phyloP scores from a whole-genome alignment of 2,113 vertebrate genomes.

The Antidorcas marsupialis region DNA sequence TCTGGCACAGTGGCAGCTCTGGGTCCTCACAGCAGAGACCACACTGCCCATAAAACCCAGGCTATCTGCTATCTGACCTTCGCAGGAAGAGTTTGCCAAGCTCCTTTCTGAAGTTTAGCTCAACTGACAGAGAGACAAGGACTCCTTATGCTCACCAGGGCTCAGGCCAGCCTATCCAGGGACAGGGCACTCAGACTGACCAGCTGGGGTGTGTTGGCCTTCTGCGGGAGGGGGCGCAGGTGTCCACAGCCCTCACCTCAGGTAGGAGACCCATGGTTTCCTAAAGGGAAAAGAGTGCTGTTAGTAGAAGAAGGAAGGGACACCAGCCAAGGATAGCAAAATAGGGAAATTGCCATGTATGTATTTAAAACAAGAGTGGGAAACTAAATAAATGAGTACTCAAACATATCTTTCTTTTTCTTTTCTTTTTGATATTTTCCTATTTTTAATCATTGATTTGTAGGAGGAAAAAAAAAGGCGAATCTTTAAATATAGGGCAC shows the following conservation, averaged over 20 bases:
- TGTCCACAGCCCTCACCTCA: neutral
- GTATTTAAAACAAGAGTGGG: neutral
- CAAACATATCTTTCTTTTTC: neutral
- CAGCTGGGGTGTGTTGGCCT: neutral
- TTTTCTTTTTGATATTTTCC: neutral
- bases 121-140: neutral
- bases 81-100: neutral
- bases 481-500: neutral
- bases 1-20: neutral
- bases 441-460: neutral
- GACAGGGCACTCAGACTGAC: neutral
- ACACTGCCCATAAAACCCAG: neutral
- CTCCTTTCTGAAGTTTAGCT: neutral
- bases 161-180: neutral
- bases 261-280: neutral
- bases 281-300: neutral
- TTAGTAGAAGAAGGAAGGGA: neutral
- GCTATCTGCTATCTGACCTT: neutral
- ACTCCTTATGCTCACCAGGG: neutral
- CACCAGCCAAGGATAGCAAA: neutral
- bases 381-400: neutral
- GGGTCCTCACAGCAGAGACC: neutral
- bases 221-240: neutral
- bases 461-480: rapidly evolving
- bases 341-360: neutral